Evolutionary conservation across 2,888 invertebrate genomes (phyloP).

Genomic region (Azorinus chamasolen): DNA sequence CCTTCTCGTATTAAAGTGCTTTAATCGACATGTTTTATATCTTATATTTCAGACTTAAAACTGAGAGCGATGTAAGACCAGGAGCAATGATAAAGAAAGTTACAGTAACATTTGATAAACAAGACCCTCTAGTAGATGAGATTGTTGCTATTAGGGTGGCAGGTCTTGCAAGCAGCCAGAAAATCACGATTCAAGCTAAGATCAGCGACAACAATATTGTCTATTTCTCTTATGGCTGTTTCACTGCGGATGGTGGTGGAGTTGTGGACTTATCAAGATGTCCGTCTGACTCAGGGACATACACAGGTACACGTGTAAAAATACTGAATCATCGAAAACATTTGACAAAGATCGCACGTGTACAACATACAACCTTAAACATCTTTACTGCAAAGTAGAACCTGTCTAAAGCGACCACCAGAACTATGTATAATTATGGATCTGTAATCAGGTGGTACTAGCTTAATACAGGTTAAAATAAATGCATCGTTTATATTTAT

Average conservation of each 20-base stretch:
- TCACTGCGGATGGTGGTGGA: constrained; percentile 49
- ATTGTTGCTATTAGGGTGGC: constrained; percentile 40
- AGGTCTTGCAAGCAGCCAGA: constrained; percentile 40
- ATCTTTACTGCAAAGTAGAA: not conserved
- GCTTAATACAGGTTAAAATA: too few species aligned
- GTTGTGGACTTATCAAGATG: constrained; percentile 41
- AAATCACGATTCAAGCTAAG: constrained; percentile 56
- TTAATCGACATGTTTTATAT: too few species aligned
- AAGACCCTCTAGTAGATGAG: constrained; percentile 54
- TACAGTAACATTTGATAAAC: constrained; percentile 3
- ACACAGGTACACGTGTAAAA: constrained; percentile 40
- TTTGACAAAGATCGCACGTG: too few species aligned
- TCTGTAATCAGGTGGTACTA: too few species aligned
- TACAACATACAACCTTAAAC: too few species aligned
- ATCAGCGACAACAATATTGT: constrained; percentile 17
- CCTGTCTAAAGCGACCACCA: too few species aligned
- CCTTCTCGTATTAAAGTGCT: too few species aligned
- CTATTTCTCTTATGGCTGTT: constrained; percentile 61
- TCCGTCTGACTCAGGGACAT: constrained; percentile 52
- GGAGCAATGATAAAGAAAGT: not conserved
- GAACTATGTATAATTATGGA: too few species aligned
- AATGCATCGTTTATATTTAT: too few species aligned
- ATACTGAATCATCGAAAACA: too few species aligned
- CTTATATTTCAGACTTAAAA: too few species aligned
- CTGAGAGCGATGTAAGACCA: too few species aligned